Conservation (phyloP, 1,140 invertebrate genomes). For the Dryas iulia region DNA sequence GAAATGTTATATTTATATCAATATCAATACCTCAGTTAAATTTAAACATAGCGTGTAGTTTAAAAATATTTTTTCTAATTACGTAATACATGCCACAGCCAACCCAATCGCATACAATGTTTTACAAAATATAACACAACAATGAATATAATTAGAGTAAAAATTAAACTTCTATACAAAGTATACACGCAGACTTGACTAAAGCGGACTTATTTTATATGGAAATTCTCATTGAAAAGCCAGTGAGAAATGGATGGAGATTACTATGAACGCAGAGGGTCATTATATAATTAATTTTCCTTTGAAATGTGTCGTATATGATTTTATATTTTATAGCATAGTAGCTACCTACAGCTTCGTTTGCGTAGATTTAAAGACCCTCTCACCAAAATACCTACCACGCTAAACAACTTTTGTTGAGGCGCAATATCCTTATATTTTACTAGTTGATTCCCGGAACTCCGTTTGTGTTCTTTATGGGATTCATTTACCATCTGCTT, state of each 20-base stretch:
- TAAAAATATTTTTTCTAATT: not conserved
- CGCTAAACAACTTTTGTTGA: too few relatives aligned
- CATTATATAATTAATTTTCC: not conserved
- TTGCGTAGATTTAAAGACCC: too few relatives aligned
- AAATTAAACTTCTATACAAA: not conserved
- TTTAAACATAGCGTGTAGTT: not conserved
- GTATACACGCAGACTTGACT: not conserved
- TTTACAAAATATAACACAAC: not conserved
- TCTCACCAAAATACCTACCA: too few relatives aligned
- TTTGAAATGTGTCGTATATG: not conserved
- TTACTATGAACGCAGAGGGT: not conserved
- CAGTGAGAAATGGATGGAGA: not conserved
- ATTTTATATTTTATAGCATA: not conserved
- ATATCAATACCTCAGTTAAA: not conserved
- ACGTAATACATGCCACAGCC: not conserved
- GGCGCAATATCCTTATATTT: too few relatives aligned
- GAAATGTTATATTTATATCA: not conserved
- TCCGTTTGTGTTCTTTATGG: too few relatives aligned
- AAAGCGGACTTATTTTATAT: not conserved
- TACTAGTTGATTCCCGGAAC: too few relatives aligned
- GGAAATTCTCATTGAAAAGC: not conserved
- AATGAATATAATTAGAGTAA: not conserved
- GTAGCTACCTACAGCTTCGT: too few relatives aligned
- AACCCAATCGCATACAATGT: not conserved
- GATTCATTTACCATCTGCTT: too few relatives aligned